These are phyloP conservation scores for Labeo calbasu DNA, from an alignment of 2,797 vertebrate species.

Conservation along the genomic window DNA sequence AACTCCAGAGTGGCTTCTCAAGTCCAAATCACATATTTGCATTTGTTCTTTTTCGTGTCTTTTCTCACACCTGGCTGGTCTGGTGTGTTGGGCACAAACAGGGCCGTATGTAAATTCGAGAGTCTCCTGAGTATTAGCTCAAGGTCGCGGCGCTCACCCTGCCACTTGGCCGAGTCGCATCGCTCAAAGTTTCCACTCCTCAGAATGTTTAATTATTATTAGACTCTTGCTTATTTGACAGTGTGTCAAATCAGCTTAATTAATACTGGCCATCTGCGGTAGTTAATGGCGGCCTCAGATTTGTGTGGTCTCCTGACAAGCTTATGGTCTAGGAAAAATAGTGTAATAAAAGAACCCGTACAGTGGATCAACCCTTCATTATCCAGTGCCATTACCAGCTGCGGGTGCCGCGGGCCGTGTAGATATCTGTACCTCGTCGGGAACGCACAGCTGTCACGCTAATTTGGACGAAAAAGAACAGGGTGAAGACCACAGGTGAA, in stretches of 20 bases:
- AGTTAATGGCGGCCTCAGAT: conserved; percentile 11
- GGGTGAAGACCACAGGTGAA: conserved; percentile 12
- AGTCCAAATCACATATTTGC: conserved; percentile 36
- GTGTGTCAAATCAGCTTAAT: conserved; percentile 44
- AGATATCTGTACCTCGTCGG: neutral
- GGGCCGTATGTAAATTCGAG: conserved; percentile 41
- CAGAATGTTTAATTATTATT: conserved; percentile 41
- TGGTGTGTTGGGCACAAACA: conserved; percentile 20
- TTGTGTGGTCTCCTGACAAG: conserved; percentile 35
- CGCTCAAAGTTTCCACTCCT: conserved; percentile 34
- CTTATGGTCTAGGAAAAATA: conserved; percentile 9
- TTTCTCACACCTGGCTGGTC: conserved; percentile 44
- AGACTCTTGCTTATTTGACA: conserved; percentile 36
- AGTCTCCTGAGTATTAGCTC: conserved; percentile 39
- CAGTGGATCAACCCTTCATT: conserved; percentile 30
- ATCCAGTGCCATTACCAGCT: conserved; percentile 22
- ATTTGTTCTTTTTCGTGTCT: conserved; percentile 32
- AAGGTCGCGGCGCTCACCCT: conserved; percentile 34
- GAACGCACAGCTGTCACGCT: conserved; percentile 13
- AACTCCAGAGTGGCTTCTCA: neutral
- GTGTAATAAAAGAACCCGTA: conserved; percentile 22
- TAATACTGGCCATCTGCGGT: conserved; percentile 46
- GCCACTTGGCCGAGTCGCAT: neutral
- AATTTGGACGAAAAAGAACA: conserved; percentile 26
- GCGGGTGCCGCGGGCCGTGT: neutral